Evolutionary conservation across 2,797 vertebrate species (phyloP).

Genomic region (Macroramphosus scolopax): DNA sequence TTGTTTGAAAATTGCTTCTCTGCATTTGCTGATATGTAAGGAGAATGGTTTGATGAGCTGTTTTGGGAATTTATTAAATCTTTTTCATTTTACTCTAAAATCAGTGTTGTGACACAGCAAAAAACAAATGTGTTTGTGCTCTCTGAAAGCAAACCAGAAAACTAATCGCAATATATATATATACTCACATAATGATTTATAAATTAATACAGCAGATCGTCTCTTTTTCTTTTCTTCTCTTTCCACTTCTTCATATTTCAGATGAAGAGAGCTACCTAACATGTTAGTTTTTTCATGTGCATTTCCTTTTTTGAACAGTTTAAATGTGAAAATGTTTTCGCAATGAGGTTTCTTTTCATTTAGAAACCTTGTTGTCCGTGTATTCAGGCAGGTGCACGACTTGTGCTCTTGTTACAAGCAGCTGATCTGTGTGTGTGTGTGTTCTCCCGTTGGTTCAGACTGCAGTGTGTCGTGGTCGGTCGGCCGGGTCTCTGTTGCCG

Average conservation of each 20-base stretch:
- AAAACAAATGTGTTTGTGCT: too few relatives aligned
- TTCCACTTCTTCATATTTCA: too few relatives aligned
- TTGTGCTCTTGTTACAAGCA: constrained; percentile 19
- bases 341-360: neutral
- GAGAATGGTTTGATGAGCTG: too few relatives aligned
- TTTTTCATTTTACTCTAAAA: neutral
- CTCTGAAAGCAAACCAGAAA: too few relatives aligned
- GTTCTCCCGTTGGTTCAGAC: constrained; percentile 41
- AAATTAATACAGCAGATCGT: too few relatives aligned
- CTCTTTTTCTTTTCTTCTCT: too few relatives aligned
- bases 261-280: too few relatives aligned
- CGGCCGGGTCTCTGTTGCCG: constrained; percentile 27
- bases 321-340: neutral
- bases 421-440: constrained; percentile 25
- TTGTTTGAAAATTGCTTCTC: constrained; percentile 26
- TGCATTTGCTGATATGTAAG: too few relatives aligned
- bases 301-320: too few relatives aligned
- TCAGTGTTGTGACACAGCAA: neutral
- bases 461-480: constrained; percentile 47
- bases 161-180: too few relatives aligned
- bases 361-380: neutral
- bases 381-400: neutral
- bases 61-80: neutral
- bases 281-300: too few relatives aligned
- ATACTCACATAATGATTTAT: too few relatives aligned